phyloP scores from a whole-genome alignment of 2,113 vertebrate genomes.

The Siphamia tubifer region DNA sequence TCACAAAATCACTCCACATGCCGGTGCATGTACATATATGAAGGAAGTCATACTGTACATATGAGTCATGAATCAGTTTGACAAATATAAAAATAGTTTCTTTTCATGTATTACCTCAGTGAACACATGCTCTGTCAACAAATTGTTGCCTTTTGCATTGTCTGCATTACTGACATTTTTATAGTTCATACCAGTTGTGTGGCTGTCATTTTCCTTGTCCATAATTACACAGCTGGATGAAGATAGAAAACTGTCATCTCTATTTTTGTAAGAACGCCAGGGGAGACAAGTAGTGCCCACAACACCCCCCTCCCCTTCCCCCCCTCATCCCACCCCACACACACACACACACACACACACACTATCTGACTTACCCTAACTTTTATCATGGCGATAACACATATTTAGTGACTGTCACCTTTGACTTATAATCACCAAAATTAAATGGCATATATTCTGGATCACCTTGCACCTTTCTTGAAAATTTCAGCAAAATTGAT shows the following conservation, averaged over 20 bases:
- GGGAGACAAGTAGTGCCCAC: too few species aligned
- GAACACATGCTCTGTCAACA: slow-evolving; percentile 8
- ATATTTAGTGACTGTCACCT: too few species aligned
- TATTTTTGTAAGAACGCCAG: not conserved
- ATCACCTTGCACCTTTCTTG: too few species aligned
- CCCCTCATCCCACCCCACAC: too few species aligned
- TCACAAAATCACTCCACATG: not conserved
- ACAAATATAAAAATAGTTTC: not conserved
- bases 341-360: too few species aligned
- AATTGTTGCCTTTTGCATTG: slow-evolving; percentile 8
- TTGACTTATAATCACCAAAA: too few species aligned
- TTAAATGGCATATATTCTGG: too few species aligned
- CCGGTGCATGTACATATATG: not conserved
- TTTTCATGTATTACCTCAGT: not conserved
- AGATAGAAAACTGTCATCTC: slow-evolving; percentile 35
- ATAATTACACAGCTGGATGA: slow-evolving; percentile 58
- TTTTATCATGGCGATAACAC: too few species aligned
- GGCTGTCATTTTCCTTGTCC: slow-evolving; percentile 43
- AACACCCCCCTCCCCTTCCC: too few species aligned
- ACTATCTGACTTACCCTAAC: too few species aligned
- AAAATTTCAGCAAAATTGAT: too few species aligned
- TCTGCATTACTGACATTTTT: slow-evolving; percentile 59
- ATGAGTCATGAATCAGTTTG: not conserved
- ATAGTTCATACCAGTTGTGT: slow-evolving; percentile 15
- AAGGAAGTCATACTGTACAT: too few species aligned